Conservation (phyloP, 1,140 invertebrate species). For the Helicoverpa armigera region DNA sequence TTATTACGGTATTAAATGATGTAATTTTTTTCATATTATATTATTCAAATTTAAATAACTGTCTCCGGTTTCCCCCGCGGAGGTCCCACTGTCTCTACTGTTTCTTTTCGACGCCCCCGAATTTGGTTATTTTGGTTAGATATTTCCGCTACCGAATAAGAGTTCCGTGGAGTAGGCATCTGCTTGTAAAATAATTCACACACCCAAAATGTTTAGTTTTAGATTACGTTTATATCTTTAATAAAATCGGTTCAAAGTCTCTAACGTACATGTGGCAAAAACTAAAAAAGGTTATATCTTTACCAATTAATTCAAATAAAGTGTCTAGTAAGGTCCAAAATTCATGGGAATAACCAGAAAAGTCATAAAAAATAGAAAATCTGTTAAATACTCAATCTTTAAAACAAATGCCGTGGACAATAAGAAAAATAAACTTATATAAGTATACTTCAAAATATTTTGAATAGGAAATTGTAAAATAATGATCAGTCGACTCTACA, state of each 20-base stretch:
- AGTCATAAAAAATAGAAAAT: too few species aligned
- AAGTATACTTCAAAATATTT: background rate
- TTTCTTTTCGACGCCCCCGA: constrained; percentile 82
- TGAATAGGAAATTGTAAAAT: background rate
- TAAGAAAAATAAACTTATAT: too few species aligned
- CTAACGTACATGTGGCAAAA: too few species aligned
- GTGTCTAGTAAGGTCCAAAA: too few species aligned
- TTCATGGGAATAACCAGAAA: too few species aligned
- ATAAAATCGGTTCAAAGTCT: too few species aligned
- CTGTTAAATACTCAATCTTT: too few species aligned
- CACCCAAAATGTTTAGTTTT: background rate
- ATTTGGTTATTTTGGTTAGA: constrained; percentile 81
- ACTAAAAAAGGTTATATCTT: too few species aligned
- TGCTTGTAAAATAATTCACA: background rate
- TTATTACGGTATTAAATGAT: constrained; percentile 88
- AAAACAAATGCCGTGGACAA: too few species aligned
- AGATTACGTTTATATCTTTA: too few species aligned
- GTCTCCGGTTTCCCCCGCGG: constrained; percentile 83
- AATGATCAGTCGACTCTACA: constrained; percentile 54
- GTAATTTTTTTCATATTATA: constrained; percentile 88
- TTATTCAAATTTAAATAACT: constrained; percentile 88
- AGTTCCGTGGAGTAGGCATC: constrained; percentile 23
- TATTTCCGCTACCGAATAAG: constrained; percentile 61
- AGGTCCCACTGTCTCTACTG: constrained; percentile 79
- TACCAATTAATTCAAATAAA: too few species aligned